Base-by-base conservation (phyloP, 2,797 vertebrate species). In the Sebastes itinus region DNA sequence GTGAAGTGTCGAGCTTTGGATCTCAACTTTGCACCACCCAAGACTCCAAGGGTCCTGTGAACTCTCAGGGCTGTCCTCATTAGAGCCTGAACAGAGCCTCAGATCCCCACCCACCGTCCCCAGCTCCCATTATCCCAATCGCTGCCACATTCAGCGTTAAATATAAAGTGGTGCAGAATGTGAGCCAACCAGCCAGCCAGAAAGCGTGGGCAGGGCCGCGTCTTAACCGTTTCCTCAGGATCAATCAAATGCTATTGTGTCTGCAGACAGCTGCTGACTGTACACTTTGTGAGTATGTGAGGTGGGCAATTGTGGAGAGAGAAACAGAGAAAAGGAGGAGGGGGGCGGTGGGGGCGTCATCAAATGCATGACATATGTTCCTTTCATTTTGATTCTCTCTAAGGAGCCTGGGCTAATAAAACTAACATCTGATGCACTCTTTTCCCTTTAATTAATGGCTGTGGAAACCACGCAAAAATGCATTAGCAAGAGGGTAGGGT, bases 351-450 rank as follows among this genome's bases (percentile, higher is more conserved):
- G 73, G 79, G 79, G 64, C 63, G 75, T 87, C 90, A 92, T 95
- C 91, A 95, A 95, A 95, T 91, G 88, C 80, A 75, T 94, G 94
- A 92, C 94, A 96, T 95, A 93, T 95, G 95, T 95, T 95, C 92
- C 88, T 95, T 95, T 95, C 92, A 94, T 95, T 95, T 92, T 90
- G 91, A 95, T 89, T 94, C 89, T 88, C 91, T 93, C 92, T 92
- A 91, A 95, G 92, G 91, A 92, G 88, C 83, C 85, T 84, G n/a
- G 83, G 83, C 91, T 94, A 95, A 95, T 96, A 95, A 95, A 96
- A 95, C 92, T 87, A 95, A 93, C 93, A 95, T 94, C 93, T 94
- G 93, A 96, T 95, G 91, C 91, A 93, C 88, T 90, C 82, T 83
- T 94, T 86, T 22, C 76, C 90, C 89, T 94, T 94, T 94, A 95